Percentiles rank a stretch among this genome's conserved stretches.
These are phyloP conservation scores for Ictalurus furcatus DNA, from an alignment of 2,113 vertebrate species.

Conservation along the genomic window DNA sequence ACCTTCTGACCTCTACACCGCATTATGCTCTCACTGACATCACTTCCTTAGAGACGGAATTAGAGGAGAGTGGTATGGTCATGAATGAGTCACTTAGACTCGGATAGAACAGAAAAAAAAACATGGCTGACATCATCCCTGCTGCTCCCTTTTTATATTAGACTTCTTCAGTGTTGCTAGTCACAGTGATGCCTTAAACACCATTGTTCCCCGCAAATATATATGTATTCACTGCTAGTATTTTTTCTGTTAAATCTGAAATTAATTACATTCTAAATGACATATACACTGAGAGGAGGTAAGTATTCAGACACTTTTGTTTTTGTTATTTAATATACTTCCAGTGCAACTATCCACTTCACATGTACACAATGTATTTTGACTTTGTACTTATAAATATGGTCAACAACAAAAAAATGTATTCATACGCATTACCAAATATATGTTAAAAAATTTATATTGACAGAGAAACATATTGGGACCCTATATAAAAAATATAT, in stretches of 20 bases:
- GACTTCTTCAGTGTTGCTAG: neutral
- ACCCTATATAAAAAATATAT: neutral
- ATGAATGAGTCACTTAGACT: conserved; percentile 54
- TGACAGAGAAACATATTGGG: neutral
- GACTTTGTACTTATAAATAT: neutral
- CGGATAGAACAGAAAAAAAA: conserved; percentile 43
- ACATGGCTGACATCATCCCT: conserved; percentile 43
- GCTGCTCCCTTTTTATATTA: conserved; percentile 34
- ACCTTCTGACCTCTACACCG: conserved; percentile 31
- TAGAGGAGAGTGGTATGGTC: conserved; percentile 31
- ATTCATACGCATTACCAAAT: neutral
- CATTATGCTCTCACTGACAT: conserved; percentile 26
- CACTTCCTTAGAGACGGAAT: conserved; percentile 39
- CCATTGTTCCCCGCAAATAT: neutral
- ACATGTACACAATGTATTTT: neutral
- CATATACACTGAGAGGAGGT: neutral
- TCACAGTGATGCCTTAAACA: neutral
- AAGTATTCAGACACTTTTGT: neutral
- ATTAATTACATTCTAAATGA: neutral
- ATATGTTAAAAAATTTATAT: neutral
- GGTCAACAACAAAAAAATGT: neutral
- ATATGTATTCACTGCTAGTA: neutral
- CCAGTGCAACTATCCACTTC: neutral
- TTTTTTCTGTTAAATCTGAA: neutral
- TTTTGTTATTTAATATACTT: neutral